phyloP scores from a whole-genome alignment of 2,888 invertebrate species.

The Scrobipalpa atriplicella region DNA sequence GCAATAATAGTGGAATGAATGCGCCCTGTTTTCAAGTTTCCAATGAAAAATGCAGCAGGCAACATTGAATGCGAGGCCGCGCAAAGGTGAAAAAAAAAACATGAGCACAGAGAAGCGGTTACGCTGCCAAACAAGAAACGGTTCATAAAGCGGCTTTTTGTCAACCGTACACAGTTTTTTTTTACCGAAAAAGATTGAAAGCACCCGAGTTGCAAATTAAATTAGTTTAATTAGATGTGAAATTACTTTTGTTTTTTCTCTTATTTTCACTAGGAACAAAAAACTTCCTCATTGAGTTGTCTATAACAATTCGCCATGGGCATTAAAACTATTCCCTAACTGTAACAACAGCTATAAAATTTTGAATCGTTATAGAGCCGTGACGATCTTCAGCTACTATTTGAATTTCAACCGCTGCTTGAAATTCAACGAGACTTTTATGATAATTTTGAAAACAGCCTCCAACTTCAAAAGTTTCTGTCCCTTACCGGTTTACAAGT shows the following conservation, averaged over 20 bases:
- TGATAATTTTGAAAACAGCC: slow-evolving; percentile 52
- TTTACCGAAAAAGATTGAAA: not conserved
- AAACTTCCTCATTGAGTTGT: no score
- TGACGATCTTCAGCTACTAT: slow-evolving; percentile 46
- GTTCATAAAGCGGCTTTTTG: slow-evolving; percentile 49
- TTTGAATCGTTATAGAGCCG: slow-evolving; percentile 8
- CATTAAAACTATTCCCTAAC: not conserved
- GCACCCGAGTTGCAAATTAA: slow-evolving; percentile 1
- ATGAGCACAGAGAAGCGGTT: slow-evolving; percentile 60
- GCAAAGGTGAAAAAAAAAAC: slow-evolving; percentile 60
- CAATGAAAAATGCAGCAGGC: slow-evolving; percentile 74
- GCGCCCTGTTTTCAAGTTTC: slow-evolving; percentile 54
- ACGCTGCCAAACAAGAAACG: slow-evolving; percentile 60
- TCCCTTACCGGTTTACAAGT: slow-evolving; percentile 59
- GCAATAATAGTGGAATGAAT: slow-evolving; percentile 44
- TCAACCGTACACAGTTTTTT: slow-evolving; percentile 5
- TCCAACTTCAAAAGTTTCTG: slow-evolving; percentile 44
- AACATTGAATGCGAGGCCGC: slow-evolving; percentile 63
- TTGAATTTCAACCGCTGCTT: slow-evolving; percentile 60
- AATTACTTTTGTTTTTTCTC: not conserved
- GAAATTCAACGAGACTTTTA: slow-evolving; percentile 65
- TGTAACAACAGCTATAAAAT: not conserved
- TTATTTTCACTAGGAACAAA: no score
- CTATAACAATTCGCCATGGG: not conserved
- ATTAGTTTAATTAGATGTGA: not conserved